These are phyloP conservation scores for Calvadosia cruxmelitensis DNA, from an alignment of 30 jellyfish, hydroid and myxozoan genomes.

Conservation along the genomic window DNA sequence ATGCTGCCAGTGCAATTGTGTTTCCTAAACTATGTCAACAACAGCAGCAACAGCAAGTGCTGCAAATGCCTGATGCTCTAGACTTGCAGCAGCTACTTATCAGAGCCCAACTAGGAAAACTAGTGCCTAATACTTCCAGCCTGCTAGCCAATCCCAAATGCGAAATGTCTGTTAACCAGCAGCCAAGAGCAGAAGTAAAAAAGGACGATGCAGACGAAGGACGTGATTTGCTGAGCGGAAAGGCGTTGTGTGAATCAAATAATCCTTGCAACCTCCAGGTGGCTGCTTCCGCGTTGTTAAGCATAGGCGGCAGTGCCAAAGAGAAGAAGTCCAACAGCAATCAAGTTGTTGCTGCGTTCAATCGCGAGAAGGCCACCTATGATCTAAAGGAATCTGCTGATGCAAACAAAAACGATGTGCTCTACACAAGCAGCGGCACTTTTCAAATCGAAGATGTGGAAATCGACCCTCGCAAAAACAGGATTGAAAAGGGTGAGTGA, in stretches of 20 bases:
- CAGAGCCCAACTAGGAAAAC: background rate
- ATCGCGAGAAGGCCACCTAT: slow-evolving; percentile 29
- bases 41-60: background rate
- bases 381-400: slow-evolving; percentile 31
- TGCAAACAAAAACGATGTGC: slow-evolving; percentile 42
- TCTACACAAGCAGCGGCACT: slow-evolving; percentile 53
- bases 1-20: background rate
- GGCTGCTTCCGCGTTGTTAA: slow-evolving; percentile 84
- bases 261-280: background rate
- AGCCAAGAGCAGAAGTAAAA: background rate
- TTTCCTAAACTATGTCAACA: background rate
- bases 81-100: background rate
- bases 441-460: slow-evolving; percentile 84
- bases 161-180: background rate
- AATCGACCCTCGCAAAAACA: slow-evolving; percentile 78
- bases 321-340: slow-evolving; percentile 21
- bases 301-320: slow-evolving; percentile 66
- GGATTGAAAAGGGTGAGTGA: slow-evolving; percentile 59
- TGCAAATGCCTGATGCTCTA: background rate
- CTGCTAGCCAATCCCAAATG: background rate
- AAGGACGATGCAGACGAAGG: slow-evolving; percentile 16
- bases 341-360: slow-evolving; percentile 34
- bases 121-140: background rate
- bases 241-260: background rate
- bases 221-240: background rate